Evolutionary conservation across 2,888 invertebrate genomes (phyloP).

Genomic region (Drosophila lutescens): DNA sequence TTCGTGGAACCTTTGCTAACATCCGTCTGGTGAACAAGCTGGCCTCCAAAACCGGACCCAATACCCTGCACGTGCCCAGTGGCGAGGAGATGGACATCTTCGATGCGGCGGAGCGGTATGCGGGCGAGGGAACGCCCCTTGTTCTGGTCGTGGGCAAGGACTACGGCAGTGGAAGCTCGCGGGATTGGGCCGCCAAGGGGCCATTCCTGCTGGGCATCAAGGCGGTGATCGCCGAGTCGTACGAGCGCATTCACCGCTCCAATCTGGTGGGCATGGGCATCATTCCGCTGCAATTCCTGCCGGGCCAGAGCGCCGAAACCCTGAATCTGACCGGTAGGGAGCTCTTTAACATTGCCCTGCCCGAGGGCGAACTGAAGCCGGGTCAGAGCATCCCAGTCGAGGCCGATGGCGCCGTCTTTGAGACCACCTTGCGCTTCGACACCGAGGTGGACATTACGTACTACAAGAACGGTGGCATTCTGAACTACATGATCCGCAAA

Average conservation of each 20-base stretch:
- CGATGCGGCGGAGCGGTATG: conserved; percentile 37
- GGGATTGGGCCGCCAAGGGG: conserved; percentile 93
- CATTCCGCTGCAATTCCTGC: conserved; percentile 94
- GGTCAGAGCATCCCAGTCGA: conserved; percentile 90
- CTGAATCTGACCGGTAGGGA: conserved; percentile 94
- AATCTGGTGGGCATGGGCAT: conserved; percentile 99
- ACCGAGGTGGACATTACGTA: conserved; percentile 98
- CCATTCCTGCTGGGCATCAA: conserved; percentile 93
- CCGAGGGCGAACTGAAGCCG: conserved; percentile 88
- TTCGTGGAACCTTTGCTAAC: conserved; percentile 36
- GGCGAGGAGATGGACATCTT: conserved; percentile 41
- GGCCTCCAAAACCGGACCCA: conserved; percentile 87
- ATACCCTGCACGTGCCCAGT: conserved; percentile 90
- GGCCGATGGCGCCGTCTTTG: conserved; percentile 89
- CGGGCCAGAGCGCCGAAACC: conserved; percentile 91
- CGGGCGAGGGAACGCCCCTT: conserved; percentile 27
- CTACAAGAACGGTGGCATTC: conserved; percentile 96
- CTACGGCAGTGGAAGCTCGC: conserved; percentile 53
- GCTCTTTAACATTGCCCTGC: conserved; percentile 89
- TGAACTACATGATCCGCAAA: conserved; percentile 98
- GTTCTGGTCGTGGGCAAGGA: conserved; percentile 96
- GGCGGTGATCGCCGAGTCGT: conserved; percentile 98
- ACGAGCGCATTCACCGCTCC: conserved; percentile 98
- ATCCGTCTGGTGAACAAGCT: conserved; percentile 36
- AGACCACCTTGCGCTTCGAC: conserved; percentile 94